Evolutionary conservation across 2,113 vertebrate species (phyloP).

Genomic region (Ailuropoda melanoleuca): DNA sequence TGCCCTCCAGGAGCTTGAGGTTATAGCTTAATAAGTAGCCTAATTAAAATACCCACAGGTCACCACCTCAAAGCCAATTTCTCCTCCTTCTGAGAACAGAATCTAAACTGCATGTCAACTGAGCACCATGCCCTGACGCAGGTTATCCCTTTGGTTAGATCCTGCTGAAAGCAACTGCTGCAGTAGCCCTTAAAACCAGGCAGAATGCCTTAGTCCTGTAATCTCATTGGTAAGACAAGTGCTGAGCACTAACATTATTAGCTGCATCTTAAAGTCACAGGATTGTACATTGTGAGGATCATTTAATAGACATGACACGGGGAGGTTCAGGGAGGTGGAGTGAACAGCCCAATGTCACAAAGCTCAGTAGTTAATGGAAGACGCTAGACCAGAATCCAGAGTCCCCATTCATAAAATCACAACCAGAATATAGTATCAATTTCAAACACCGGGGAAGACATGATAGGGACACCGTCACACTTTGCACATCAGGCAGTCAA

Average conservation of each 20-base stretch:
- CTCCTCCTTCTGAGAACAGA: background rate
- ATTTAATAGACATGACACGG: background rate
- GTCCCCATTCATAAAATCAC: background rate
- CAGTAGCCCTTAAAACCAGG: background rate
- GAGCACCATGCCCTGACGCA: background rate
- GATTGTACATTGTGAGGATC: background rate
- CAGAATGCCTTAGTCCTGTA: background rate
- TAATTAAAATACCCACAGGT: background rate
- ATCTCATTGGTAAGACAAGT: background rate
- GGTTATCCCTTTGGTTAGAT: background rate
- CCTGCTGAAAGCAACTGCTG: background rate
- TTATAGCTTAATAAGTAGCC: background rate
- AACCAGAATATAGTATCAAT: background rate
- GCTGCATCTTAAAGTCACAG: background rate
- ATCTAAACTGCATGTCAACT: background rate
- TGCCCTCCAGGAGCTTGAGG: background rate
- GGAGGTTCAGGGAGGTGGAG: background rate
- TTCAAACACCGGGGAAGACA: background rate
- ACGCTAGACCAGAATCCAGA: background rate
- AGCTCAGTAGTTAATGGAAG: background rate
- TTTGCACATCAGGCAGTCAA: background rate
- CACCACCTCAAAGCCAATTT: background rate
- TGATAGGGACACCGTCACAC: background rate
- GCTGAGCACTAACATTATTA: background rate
- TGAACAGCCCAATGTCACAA: background rate